Conservation (phyloP, 2,888 invertebrate genomes). For the Drosophila buzzatii region DNA sequence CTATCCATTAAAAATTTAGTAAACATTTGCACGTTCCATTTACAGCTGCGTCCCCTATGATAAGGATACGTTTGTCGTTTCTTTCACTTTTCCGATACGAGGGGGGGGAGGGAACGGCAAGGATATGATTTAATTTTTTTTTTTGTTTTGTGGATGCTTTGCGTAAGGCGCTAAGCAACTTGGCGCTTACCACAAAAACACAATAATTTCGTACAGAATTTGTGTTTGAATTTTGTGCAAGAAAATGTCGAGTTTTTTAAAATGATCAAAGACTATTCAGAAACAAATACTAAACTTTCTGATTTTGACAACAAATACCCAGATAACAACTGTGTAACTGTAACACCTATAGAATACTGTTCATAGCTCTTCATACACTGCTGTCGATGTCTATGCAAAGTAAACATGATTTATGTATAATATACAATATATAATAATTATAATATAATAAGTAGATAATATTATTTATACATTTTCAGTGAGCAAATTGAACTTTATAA, state of each 20-base stretch:
- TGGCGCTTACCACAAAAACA: constrained; percentile 60
- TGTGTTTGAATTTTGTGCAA: constrained; percentile 69
- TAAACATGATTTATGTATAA: not conserved
- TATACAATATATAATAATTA: too few species aligned
- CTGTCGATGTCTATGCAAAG: not conserved
- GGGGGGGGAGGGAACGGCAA: constrained; percentile 19
- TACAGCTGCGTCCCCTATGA: constrained; percentile 27
- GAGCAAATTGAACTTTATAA: not conserved
- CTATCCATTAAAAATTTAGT: constrained; percentile 50
- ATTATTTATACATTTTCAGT: too few species aligned
- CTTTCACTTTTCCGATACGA: too few species aligned
- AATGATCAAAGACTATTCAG: constrained; percentile 46
- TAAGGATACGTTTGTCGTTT: constrained; percentile 5
- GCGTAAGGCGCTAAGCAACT: constrained; percentile 45
- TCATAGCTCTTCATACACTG: not conserved
- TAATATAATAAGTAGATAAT: too few species aligned
- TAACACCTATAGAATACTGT: not conserved
- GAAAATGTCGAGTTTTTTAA: constrained; percentile 54
- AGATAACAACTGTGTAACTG: not conserved
- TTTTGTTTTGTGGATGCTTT: constrained; percentile 30
- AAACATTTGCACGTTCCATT: constrained; percentile 60
- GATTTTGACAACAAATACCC: constrained; percentile 44
- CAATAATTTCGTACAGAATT: constrained; percentile 70
- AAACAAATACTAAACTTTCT: constrained; percentile 43
- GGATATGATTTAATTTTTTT: constrained; percentile 12